Percentiles rank a stretch among this genome's conserved stretches.
phyloP scores from a whole-genome alignment of 2,888 invertebrate genomes.

The Lycaena phlaeas region DNA sequence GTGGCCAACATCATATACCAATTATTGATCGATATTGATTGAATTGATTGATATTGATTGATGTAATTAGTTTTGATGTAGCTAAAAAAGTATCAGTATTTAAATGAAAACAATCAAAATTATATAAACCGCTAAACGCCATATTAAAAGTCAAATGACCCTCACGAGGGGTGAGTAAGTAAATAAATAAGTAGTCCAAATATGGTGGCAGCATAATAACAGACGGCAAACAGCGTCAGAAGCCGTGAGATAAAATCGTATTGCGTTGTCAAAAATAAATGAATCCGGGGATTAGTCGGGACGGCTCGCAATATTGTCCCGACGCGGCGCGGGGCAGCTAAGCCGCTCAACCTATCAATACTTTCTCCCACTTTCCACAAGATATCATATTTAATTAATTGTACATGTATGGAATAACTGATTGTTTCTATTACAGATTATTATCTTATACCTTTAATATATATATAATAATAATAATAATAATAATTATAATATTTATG shows the following conservation, averaged over 20 bases:
- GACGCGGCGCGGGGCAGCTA: slow-evolving; percentile 56
- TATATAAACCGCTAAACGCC: slow-evolving; percentile 52
- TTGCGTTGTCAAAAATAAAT: slow-evolving; percentile 74
- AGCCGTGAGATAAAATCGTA: slow-evolving; percentile 73
- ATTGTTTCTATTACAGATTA: not conserved
- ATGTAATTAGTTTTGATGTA: no score
- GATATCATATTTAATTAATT: slow-evolving; percentile 8
- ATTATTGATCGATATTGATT: no score
- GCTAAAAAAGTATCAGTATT: no score
- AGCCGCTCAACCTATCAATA: slow-evolving; percentile 34
- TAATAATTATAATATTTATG: no score
- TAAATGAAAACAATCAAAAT: slow-evolving; percentile 24
- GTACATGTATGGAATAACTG: not conserved
- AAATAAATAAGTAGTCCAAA: slow-evolving; percentile 68
- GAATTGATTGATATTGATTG: no score
- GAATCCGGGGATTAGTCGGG: slow-evolving; percentile 70
- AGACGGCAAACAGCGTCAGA: slow-evolving; percentile 72
- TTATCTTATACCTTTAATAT: no score
- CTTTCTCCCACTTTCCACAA: not conserved
- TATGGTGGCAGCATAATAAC: slow-evolving; percentile 66
- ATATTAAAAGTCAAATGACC: slow-evolving; percentile 62
- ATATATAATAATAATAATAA: no score
- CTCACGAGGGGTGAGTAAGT: slow-evolving; percentile 57
- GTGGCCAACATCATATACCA: no score
- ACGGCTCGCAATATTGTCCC: slow-evolving; percentile 64